Evolutionary conservation across 2,888 invertebrate genomes (phyloP).

Genomic region (Metellina segmentata): DNA sequence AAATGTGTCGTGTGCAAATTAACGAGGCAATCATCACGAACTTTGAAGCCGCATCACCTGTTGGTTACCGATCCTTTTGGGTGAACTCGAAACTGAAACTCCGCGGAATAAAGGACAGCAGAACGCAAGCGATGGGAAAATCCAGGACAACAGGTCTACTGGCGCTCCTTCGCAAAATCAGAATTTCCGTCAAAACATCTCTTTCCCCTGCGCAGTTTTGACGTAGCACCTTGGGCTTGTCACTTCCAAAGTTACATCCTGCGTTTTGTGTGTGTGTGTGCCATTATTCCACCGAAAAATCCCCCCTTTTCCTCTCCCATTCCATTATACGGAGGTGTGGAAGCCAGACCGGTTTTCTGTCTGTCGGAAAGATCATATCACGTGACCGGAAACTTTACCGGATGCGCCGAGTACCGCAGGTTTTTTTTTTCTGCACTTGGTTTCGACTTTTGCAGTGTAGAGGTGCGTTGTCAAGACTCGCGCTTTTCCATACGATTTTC

Average conservation of each 20-base stretch:
- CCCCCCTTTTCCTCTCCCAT: slow-evolving; percentile 19
- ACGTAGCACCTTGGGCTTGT: slow-evolving; percentile 24
- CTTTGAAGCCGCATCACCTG: background rate
- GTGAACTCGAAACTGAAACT: background rate
- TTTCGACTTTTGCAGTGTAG: slow-evolving; percentile 55
- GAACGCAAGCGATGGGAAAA: background rate
- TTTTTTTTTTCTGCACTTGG: slow-evolving; percentile 36
- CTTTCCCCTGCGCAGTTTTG: background rate
- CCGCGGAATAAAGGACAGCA: background rate
- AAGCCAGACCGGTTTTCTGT: slow-evolving; percentile 67
- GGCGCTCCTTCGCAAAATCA: slow-evolving; percentile 18
- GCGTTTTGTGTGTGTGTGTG: slow-evolving; percentile 62
- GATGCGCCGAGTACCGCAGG: slow-evolving; percentile 76
- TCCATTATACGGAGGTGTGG: slow-evolving; percentile 52
- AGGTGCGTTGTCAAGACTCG: slow-evolving; percentile 46
- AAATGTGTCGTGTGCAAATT: background rate
- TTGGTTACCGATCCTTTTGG: background rate
- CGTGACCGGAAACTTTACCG: slow-evolving; percentile 77
- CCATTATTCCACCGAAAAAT: slow-evolving; percentile 30
- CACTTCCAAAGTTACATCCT: slow-evolving; percentile 60
- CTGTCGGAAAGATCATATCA: slow-evolving; percentile 71
- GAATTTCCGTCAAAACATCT: slow-evolving; percentile 56
- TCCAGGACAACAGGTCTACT: background rate
- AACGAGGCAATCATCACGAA: background rate
- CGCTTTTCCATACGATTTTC: background rate